Conservation (phyloP, 2,113 vertebrate species). For the Jaculus jaculus region DNA sequence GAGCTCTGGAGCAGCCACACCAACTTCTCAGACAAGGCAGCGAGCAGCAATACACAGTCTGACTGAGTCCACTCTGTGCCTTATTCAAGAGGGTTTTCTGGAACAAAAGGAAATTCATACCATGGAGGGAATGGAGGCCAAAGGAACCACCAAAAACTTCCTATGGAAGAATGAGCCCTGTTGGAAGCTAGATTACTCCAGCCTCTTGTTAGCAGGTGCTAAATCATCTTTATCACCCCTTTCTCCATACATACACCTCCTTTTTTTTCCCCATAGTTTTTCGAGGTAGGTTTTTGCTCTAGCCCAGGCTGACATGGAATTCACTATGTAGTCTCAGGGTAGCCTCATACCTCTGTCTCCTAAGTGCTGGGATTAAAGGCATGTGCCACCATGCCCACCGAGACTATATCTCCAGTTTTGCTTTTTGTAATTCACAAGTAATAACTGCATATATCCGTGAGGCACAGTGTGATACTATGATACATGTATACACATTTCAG, state of each 20-base stretch:
- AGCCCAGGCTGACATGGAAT: too few species aligned
- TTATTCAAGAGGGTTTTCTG: conserved; percentile 37
- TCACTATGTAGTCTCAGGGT: too few species aligned
- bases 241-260: not conserved
- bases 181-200: not conserved
- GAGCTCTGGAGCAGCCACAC: not conserved
- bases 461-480: not conserved
- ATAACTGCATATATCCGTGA: too few species aligned
- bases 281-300: too few species aligned
- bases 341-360: too few species aligned
- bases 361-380: too few species aligned
- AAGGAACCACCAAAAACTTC: not conserved
- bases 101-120: not conserved
- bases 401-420: too few species aligned
- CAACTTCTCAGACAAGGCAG: not conserved
- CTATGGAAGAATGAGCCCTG: not conserved
- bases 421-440: not conserved
- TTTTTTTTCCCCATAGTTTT: too few species aligned
- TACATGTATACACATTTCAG: not conserved
- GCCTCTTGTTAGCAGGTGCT: not conserved
- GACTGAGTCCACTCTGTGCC: not conserved
- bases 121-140: not conserved
- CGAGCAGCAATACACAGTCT: not conserved
- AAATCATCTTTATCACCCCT: not conserved
- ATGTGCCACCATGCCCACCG: too few species aligned